Percentiles rank a stretch among this genome's conserved stretches.
Evolutionary conservation across 2,797 vertebrate genomes (phyloP).

Genomic region (Decapterus maruadsi): DNA sequence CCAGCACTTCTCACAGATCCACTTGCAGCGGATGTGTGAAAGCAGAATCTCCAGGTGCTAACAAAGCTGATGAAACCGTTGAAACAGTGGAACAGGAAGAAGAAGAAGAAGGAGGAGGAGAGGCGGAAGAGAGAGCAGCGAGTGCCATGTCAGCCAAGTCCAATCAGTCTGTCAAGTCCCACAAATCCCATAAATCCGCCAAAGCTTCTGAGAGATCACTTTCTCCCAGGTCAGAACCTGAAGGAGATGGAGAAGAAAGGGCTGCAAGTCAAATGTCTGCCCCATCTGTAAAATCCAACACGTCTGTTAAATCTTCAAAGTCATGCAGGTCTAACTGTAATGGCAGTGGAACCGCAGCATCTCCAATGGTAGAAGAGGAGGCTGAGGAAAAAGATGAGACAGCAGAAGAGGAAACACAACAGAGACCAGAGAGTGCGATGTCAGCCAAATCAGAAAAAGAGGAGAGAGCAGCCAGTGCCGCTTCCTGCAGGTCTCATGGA

Average conservation of each 20-base stretch:
- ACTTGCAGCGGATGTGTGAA: constrained; percentile 56
- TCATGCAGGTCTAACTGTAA: constrained; percentile 28
- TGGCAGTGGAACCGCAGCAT: not conserved
- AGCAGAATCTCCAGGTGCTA: constrained; percentile 29
- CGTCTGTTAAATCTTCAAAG: constrained; percentile 53
- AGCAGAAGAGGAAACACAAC: constrained; percentile 32
- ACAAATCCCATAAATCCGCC: constrained; percentile 58
- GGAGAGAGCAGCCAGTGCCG: constrained; percentile 32
- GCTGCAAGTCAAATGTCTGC: constrained; percentile 58
- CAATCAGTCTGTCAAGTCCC: constrained; percentile 65
- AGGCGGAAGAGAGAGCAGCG: constrained; percentile 55
- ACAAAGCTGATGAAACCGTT: not conserved
- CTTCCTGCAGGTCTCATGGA: constrained; percentile 22
- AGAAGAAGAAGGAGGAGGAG: constrained; percentile 32
- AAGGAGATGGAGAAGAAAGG: constrained; percentile 59
- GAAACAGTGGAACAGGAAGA: constrained; percentile 12
- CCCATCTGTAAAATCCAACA: constrained; percentile 53
- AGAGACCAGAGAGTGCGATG: constrained; percentile 42
- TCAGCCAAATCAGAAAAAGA: constrained; percentile 38
- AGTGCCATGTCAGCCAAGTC: constrained; percentile 75
- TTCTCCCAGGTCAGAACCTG: constrained; percentile 39
- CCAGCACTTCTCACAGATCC: constrained; percentile 61
- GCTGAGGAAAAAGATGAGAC: constrained; percentile 3
- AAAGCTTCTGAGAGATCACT: constrained; percentile 60
- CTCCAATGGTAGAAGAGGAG: constrained; percentile 5